Evolutionary conservation across 2,797 vertebrate genomes (phyloP), one percentile per base, ranked within the genome.

Genomic region (Sebastes diaconus): DNA sequence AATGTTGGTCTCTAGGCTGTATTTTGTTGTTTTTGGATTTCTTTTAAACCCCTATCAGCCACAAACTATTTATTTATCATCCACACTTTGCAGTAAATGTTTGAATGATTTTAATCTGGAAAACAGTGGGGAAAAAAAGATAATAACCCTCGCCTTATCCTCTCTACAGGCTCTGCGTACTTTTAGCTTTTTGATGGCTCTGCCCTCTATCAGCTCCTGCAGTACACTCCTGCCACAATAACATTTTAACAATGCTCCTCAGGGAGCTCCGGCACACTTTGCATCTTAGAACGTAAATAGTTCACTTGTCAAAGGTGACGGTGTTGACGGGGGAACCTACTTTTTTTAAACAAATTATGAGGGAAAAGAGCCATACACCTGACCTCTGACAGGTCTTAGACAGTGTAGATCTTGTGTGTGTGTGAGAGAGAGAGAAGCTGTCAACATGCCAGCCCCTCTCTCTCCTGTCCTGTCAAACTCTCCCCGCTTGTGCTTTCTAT

Each of bases 371-470:
- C 4, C 22, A 14, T 2, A 32, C 29, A 39, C 16, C 52, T 71
- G 59, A 79, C 74, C 63, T 76, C 25, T 32, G 75, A 67, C 68
- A 36, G 32, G 29, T n/a, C 18, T 32, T 46, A 59, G 55, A 58
- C 39, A 29, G 46, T 9, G 46, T 20, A 50, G 46, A 50, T 20
- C 24, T 67, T 50, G 52, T 73, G 52, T 52, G 20, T 68, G 20
- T 29, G 64, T 8, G 65, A 12, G 65, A 6, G 50, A 54, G 72
- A 72, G 77, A 71, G 59, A 71, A 76, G 85, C 90, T 92, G 91
- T 90, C 88, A 90, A 83, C 64, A 81, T 86, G 87, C 76, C 88
- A 89, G 29, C 77, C 60, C 83, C 52, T 87, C 67, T 68, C 39
- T 82, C 79, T 75, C 65, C 78, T 72, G 72, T 86, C 79, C 80